These are phyloP conservation scores for Blera fallax DNA, from an alignment of 2,888 invertebrate genomes.

Conservation along the genomic window DNA sequence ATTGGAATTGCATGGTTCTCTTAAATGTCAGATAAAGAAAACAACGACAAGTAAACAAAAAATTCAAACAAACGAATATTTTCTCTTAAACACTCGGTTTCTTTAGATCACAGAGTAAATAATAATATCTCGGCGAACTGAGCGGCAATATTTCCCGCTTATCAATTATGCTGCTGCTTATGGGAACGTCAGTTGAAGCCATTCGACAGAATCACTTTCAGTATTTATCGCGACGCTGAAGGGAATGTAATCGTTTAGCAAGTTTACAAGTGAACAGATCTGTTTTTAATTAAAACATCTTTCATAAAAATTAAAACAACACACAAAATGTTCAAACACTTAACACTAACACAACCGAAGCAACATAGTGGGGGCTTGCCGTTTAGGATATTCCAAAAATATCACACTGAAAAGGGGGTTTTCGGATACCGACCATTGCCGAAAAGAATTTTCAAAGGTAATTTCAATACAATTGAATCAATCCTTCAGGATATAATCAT, in stretches of 20 bases:
- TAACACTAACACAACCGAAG: not conserved
- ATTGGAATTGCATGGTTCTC: no score
- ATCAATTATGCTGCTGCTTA: not conserved
- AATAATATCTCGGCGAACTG: not conserved
- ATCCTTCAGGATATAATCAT: not conserved
- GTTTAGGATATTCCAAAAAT: constrained; percentile 56
- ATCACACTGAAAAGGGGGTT: constrained; percentile 80
- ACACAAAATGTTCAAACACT: constrained; percentile 24
- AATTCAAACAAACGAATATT: not conserved
- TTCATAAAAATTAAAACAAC: not conserved
- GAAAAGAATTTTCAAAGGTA: constrained; percentile 78
- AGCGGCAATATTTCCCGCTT: not conserved
- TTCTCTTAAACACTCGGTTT: not conserved
- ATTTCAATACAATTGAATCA: not conserved
- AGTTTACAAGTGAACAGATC: not conserved
- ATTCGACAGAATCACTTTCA: not conserved
- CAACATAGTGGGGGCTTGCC: not conserved
- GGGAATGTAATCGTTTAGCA: not conserved
- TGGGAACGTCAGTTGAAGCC: not conserved
- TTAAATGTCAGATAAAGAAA: not conserved
- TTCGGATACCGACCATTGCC: constrained; percentile 79
- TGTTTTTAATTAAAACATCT: not conserved
- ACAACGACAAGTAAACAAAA: not conserved
- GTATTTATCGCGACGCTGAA: constrained; percentile 41
- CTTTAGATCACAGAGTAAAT: not conserved